Conservation (phyloP, 2,797 vertebrate species). For the Molossus alvarezi region DNA sequence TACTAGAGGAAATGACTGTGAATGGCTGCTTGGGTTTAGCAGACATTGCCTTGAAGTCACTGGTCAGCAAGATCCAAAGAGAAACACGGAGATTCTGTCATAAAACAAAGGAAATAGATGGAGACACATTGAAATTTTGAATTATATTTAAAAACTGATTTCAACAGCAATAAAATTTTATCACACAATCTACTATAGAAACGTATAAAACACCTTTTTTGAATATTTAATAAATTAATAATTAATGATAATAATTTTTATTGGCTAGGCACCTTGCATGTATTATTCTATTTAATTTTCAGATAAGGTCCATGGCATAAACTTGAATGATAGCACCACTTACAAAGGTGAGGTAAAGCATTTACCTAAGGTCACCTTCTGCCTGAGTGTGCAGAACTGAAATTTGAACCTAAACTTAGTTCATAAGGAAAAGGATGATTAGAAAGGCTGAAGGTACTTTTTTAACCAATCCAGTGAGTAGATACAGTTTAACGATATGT, state of each 20-base stretch:
- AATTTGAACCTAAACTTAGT: background rate
- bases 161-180: background rate
- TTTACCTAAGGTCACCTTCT: background rate
- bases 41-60: background rate
- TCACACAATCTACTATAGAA: background rate
- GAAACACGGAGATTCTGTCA: background rate
- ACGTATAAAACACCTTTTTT: background rate
- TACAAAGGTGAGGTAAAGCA: background rate
- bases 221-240: background rate
- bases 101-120: background rate
- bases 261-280: background rate
- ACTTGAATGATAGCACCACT: background rate
- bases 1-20: background rate
- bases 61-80: background rate
- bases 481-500: background rate
- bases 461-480: background rate
- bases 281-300: background rate
- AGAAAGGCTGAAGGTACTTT: background rate
- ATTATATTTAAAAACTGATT: background rate
- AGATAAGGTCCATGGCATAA: background rate
- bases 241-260: background rate
- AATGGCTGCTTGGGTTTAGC: background rate
- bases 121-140: background rate
- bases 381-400: background rate
- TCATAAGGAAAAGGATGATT: background rate